A percentile compares a stretch with the other conserved stretches of the same genome.
These are phyloP conservation scores for Zoanthus gigantus DNA, from an alignment of 92 coral and sea anemone species.

Conservation along the genomic window DNA sequence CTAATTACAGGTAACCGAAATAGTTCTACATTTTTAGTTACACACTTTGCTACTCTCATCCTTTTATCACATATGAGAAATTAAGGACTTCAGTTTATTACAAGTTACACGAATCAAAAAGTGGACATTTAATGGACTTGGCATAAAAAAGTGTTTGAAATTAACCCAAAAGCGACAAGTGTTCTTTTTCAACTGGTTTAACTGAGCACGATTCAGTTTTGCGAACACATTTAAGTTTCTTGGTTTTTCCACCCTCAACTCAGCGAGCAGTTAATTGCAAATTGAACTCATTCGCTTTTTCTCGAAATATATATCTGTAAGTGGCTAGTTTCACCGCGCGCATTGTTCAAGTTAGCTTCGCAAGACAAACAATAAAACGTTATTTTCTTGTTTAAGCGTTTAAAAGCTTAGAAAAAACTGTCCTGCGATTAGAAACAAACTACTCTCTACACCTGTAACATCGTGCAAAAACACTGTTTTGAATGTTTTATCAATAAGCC, in stretches of 20 bases:
- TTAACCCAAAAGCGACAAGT: neutral
- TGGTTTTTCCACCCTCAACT: too few relatives aligned
- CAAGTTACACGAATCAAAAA: slow-evolving; percentile 38
- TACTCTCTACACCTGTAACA: neutral
- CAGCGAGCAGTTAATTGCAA: too few relatives aligned
- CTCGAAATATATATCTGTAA: neutral
- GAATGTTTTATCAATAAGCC: neutral
- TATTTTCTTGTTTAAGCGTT: neutral
- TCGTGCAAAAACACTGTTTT: neutral
- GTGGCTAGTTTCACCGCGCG: neutral
- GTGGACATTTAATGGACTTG: slow-evolving; percentile 32
- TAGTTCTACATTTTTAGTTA: slow-evolving; percentile 28
- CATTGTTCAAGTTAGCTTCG: neutral
- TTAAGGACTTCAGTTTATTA: slow-evolving; percentile 22
- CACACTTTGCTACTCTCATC: neutral
- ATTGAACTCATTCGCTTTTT: neutral
- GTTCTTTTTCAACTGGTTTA: neutral
- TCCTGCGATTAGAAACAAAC: neutral
- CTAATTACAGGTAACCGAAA: slow-evolving; percentile 30
- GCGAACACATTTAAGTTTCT: neutral
- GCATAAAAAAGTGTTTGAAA: slow-evolving; percentile 19
- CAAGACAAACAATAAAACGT: neutral
- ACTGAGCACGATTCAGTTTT: neutral
- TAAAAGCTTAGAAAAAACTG: neutral
- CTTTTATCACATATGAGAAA: slow-evolving; percentile 8